Evolutionary conservation across 2,113 vertebrate species (phyloP), one percentile per base, ranked within the genome.

Genomic region (Percina caprodes): DNA sequence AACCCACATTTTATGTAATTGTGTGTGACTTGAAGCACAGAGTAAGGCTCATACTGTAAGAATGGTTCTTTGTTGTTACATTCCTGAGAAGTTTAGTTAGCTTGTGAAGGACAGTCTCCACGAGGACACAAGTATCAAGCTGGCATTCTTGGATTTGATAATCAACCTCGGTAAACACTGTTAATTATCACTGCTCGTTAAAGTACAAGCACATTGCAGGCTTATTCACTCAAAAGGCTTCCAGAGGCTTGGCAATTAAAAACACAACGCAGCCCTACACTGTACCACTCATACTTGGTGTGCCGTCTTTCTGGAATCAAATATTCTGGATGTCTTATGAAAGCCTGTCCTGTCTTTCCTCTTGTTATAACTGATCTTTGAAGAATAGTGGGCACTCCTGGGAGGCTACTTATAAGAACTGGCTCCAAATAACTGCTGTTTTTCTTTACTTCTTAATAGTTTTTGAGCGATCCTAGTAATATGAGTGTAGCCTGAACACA

Each of bases 71-170:
- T 3, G 26, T 49, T 18, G 18, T 67, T 39, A 65, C 82, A 89
- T 89, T 92, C 72, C 51, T 71, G 35, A 49, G n/a, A 80, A 60
- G 74, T 83, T 72, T 55, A 42, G 55, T 68, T 24, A 6, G 14
- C 19, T 18, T 39, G 51, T 49, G 59, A 83, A 82, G 80, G 77
- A 60, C 75, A 2, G 7, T 14, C 54, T 11, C n/a, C 58, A 15
- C 82, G 68, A 86, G 85, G 86, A 84, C 80, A 23, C 14, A 19
- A 52, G 35, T 21, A 26, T 56, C 45, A 56, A 45, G 68, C 60
- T 14, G 59, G 62, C 68, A 80, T 85, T 84, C 78, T 62, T 70
- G 26, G 11, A 55, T 82, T 85, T 82, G 84, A 87, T 87, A 67
- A 89, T 82, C 46, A 73, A 61, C 86, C 49, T 16, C 48, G 60